Evolutionary conservation across 2,797 vertebrate species (phyloP).

Genomic region (Pteronotus mesoamericanus): DNA sequence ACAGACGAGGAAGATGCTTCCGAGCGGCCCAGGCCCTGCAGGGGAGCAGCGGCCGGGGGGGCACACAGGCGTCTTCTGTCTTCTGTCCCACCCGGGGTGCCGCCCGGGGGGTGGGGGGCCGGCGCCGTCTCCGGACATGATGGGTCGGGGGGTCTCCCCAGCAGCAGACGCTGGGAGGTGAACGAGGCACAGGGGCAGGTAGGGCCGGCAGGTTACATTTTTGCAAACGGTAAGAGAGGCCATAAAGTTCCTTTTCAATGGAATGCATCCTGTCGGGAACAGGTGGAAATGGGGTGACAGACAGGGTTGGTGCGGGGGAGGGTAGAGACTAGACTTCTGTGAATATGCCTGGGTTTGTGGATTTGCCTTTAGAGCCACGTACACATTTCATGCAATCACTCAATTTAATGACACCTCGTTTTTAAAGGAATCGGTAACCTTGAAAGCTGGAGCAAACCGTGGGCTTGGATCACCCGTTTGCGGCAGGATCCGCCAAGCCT

Average conservation of each 20-base stretch:
- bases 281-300: neutral
- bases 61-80: accelerated
- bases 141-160: too few species aligned
- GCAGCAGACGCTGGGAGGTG: too few species aligned
- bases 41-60: neutral
- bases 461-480: neutral
- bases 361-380: neutral
- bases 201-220: neutral
- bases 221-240: too few species aligned
- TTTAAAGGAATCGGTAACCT: neutral
- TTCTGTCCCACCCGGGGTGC: neutral
- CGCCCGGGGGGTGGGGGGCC: neutral
- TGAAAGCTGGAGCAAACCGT: neutral
- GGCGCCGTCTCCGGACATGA: neutral
- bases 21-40: accelerated
- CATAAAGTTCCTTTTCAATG: neutral
- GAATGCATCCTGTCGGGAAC: neutral
- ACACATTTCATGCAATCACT: neutral
- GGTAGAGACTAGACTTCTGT: accelerated
- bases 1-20: neutral
- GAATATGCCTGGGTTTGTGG: too few species aligned
- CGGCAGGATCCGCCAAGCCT: neutral
- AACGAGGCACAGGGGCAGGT: too few species aligned
- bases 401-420: neutral
- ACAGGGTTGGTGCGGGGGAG: too few species aligned